phyloP scores from a whole-genome alignment of 2,113 vertebrate species.

The Pseudorhombus dupliciocellatus region DNA sequence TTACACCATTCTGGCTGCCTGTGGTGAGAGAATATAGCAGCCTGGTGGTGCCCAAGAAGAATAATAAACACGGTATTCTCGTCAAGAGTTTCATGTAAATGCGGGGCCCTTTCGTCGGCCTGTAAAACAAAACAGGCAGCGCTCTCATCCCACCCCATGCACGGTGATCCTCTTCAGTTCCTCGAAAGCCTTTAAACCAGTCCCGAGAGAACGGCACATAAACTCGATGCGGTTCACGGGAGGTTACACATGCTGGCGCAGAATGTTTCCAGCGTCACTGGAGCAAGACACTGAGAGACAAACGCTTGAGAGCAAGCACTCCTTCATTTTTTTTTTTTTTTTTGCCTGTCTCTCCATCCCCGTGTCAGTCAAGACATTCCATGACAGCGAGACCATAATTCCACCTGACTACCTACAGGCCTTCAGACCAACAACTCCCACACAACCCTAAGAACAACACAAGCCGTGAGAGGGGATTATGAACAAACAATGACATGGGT shows the following conservation, averaged over 20 bases:
- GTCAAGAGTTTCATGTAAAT: slow-evolving; percentile 3
- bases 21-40: slow-evolving; percentile 4
- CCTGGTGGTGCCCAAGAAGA: background rate
- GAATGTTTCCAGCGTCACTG: background rate
- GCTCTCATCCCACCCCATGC: background rate
- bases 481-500: slow-evolving; percentile 15
- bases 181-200: background rate
- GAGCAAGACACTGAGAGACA: background rate
- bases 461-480: background rate
- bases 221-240: background rate
- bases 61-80: background rate
- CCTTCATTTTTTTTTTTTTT: background rate
- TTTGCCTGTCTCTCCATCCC: background rate
- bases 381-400: slow-evolving; percentile 14
- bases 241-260: background rate
- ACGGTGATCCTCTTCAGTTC: background rate
- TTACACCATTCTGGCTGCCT: background rate
- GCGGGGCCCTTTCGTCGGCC: background rate
- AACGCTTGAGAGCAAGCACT: background rate
- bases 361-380: background rate
- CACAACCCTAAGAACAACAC: slow-evolving; percentile 8
- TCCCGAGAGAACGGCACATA: background rate
- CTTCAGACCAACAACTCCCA: slow-evolving; percentile 6
- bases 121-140: background rate
- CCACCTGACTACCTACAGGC: slow-evolving; percentile 12